These are phyloP conservation scores for Thunnus albacares DNA, from an alignment of 2,797 vertebrate genomes.

Conservation along the genomic window DNA sequence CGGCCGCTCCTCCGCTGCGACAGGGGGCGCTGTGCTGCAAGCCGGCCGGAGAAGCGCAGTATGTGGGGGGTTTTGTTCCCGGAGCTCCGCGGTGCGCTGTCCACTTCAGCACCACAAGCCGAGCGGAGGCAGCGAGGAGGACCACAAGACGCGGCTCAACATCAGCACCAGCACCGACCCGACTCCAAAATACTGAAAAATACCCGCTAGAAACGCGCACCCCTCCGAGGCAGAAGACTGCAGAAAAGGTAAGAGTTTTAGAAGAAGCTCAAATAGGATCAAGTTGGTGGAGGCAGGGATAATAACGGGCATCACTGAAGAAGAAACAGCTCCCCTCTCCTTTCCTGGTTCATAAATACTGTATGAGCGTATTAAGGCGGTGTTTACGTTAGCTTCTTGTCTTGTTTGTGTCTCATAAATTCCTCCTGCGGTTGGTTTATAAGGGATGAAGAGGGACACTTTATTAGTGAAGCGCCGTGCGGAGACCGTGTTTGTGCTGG, in stretches of 20 bases:
- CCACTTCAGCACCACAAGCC: constrained; percentile 88
- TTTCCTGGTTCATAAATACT: constrained; percentile 53
- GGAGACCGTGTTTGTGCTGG: constrained; percentile 22
- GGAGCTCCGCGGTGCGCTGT: constrained; percentile 84
- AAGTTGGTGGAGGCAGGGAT: constrained; percentile 58
- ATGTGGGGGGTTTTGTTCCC: constrained; percentile 56
- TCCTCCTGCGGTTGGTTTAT: neutral
- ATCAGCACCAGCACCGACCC: constrained; percentile 64
- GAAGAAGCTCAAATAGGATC: constrained; percentile 51
- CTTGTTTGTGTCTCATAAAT: neutral
- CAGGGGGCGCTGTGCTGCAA: constrained; percentile 61
- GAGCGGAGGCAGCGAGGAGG: constrained; percentile 68
- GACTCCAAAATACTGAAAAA: constrained; percentile 2
- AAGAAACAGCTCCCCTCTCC: constrained; percentile 47
- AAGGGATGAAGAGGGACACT: neutral
- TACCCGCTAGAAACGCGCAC: constrained; percentile 15
- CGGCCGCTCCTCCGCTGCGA: constrained; percentile 69
- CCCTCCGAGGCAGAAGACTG: constrained; percentile 10
- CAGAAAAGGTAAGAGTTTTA: constrained; percentile 73
- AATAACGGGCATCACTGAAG: constrained; percentile 39
- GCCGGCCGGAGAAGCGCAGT: constrained; percentile 15
- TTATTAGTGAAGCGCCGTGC: neutral
- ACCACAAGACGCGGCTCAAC: constrained; percentile 45
- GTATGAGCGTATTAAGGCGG: constrained; percentile 36
- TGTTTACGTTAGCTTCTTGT: constrained; percentile 45